Evolutionary conservation across 2,113 vertebrate genomes (phyloP), one percentile per base, ranked within the genome.

Genomic region (Etheostoma spectabile): DNA sequence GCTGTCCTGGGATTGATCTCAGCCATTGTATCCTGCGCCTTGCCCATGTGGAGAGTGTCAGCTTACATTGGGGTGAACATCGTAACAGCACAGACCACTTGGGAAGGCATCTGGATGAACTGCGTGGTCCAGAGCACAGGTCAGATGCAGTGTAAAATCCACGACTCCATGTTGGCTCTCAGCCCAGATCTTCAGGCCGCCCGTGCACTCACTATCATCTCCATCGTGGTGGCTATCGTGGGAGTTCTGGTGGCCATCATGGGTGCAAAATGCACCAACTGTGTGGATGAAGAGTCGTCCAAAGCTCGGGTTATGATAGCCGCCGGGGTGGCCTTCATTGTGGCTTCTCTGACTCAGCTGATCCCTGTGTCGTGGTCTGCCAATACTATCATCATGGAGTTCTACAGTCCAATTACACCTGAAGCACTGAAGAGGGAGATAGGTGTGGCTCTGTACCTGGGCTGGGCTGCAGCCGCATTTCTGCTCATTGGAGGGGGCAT

Each of bases 211-310:
- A 91, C 96, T 0, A 82, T 99, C 60, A 94, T 98, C n/a, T 89
- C 97, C 77, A 97, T 98, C 5, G 79, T 98, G 46, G 30, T 98
- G 93, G 96, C 95, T 0, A 63, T 95, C 5, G 10, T 98, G 7
- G 97, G 96, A 33, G 56, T 98, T 4, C 24, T 99, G 80, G 89
- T 96, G 66, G 95, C 97, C 64, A 92, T 97, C 0, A 91, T 96
- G 82, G 98, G 98, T 0, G 97, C 97, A 14, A 96, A 99, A 92
- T 99, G 97, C 88, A 99, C 98, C 79, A 96, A 95, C 86, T 99
- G 97, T 38, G 93, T 99, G 65, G 96, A 97, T 22, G 96, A 98
- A 0, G 96, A 97, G 55, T 68, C 89, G 1, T 74, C 95, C 67
- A 99, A 99, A 71, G 95, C 97, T 83, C 96, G 96, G 89, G 95